Percentiles rank a stretch among this genome's conserved stretches.
Evolutionary conservation across 2,797 vertebrate species (phyloP).

Genomic region (Neosilurus hyrtlii): DNA sequence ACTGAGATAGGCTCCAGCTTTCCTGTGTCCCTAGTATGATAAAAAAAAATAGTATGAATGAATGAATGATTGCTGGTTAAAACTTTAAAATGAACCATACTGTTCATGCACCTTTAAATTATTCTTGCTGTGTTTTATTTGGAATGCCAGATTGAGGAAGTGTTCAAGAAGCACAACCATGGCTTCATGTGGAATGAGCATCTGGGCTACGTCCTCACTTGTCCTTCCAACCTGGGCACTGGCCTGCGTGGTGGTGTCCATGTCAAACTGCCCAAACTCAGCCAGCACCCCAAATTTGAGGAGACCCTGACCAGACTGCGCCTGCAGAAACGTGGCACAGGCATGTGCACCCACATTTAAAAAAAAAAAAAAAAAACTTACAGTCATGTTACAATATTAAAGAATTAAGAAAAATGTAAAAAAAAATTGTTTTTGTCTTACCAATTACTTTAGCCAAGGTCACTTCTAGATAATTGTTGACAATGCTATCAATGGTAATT

Average conservation of each 20-base stretch:
- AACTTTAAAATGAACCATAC: neutral
- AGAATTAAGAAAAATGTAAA: no score
- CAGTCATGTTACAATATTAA: neutral
- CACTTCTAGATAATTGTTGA: neutral
- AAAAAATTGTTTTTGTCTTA: no score
- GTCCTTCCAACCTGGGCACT: constrained; percentile 83
- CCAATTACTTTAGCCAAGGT: no score
- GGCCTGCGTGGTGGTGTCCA: constrained; percentile 82
- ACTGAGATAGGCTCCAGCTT: no score
- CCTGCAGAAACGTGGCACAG: constrained; percentile 85
- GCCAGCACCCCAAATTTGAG: constrained; percentile 81
- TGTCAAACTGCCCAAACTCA: constrained; percentile 78
- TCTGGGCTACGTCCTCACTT: constrained; percentile 81
- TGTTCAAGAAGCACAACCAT: constrained; percentile 80
- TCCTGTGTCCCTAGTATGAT: no score
- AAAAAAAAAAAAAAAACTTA: neutral
- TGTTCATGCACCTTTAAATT: neutral
- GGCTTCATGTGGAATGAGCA: constrained; percentile 86
- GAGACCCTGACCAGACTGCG: constrained; percentile 81
- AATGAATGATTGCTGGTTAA: neutral
- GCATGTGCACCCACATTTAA: constrained; percentile 53
- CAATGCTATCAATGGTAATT: no score
- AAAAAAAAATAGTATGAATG: no score
- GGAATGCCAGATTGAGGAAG: constrained; percentile 80
- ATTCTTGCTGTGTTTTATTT: neutral